Evolutionary conservation across 1,140 invertebrate species (phyloP), one percentile per base, ranked within the genome.

Genomic region (Camponotus vicinus): DNA sequence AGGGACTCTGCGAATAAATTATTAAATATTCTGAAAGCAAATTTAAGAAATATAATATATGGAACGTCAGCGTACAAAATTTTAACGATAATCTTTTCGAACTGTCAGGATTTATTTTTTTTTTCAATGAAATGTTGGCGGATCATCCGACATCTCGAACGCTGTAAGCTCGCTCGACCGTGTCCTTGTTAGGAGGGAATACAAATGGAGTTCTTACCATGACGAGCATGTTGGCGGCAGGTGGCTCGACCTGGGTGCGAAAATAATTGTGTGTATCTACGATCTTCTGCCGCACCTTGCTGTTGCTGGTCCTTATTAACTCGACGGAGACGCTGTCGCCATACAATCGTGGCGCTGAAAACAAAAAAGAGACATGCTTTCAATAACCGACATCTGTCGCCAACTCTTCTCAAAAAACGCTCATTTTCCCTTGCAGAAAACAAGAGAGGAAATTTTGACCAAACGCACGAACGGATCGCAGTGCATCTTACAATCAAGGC

Each of bases 201-300:
- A 75, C 4, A 4, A 83, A 73, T 52, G 18, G 37, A 61, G 8
- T 40, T 63, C 89, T 90, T 95, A 98, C 97, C 98, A 98, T 98
- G 86, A 96, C 93, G 21, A 98, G 95, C 97, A 98, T 98, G 93
- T 98, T 97, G n/a, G 97, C 95, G 6, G 97, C 97, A 21, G 96
- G 94, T 0, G 98, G 98, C 73, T 96, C 94, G 21, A 98, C 98
- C 92, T 96, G 96, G 1, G 96, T 96, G 63, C 98, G 95, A 93
- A 98, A 98, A 91, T 96, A 97, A 93, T 98, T 98, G 94, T 98
- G 97, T 92, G 97, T 97, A 9, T 96, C 94, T 0, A 97, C 96
- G 80, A 98, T 97, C 95, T 97, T 97, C 89, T 96, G 95, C 90
- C 96, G 96, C 9, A 97, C 96, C 84, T 96, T 96, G 78, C 95